Evolutionary conservation across 2,797 vertebrate species (phyloP).

Genomic region (Glossophaga mutica): DNA sequence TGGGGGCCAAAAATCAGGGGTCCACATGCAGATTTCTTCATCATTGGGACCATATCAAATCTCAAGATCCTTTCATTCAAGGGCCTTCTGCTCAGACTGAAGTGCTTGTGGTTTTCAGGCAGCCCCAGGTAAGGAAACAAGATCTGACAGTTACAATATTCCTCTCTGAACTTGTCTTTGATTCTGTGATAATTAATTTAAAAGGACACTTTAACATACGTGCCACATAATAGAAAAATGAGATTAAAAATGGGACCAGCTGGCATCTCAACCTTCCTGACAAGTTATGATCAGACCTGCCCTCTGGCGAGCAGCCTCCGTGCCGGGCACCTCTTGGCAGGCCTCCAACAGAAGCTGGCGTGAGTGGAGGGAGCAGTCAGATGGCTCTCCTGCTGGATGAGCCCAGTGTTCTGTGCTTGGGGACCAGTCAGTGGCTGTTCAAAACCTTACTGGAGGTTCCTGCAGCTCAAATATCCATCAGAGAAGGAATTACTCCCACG

Average conservation of each 20-base stretch:
- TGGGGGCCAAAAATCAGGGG: not conserved
- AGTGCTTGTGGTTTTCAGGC: not conserved
- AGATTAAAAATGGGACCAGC: conserved; percentile 36
- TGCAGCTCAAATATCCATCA: not conserved
- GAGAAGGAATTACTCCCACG: not conserved
- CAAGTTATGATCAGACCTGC: conserved; percentile 11
- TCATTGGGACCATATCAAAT: not conserved
- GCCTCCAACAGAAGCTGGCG: not conserved
- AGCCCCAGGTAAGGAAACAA: not conserved
- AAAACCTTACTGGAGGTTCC: not conserved
- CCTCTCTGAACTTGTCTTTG: conserved; percentile 18
- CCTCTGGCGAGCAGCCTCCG: not conserved
- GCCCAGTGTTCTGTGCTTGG: not conserved
- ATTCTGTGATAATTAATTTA: conserved; percentile 44
- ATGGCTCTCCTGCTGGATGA: not conserved
- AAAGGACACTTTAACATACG: conserved; percentile 8
- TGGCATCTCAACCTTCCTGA: conserved; percentile 52
- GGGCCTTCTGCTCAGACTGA: not conserved
- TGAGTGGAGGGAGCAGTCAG: not conserved
- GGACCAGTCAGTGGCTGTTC: not conserved
- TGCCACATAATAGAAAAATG: conserved; percentile 39
- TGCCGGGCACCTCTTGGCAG: not conserved
- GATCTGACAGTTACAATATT: not conserved
- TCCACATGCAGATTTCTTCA: not conserved
- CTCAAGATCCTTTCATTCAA: not conserved